These are phyloP conservation scores for Stichopus horrens DNA, from an alignment of 53 echinoderm and acorn worm genomes.

Conservation along the genomic window DNA sequence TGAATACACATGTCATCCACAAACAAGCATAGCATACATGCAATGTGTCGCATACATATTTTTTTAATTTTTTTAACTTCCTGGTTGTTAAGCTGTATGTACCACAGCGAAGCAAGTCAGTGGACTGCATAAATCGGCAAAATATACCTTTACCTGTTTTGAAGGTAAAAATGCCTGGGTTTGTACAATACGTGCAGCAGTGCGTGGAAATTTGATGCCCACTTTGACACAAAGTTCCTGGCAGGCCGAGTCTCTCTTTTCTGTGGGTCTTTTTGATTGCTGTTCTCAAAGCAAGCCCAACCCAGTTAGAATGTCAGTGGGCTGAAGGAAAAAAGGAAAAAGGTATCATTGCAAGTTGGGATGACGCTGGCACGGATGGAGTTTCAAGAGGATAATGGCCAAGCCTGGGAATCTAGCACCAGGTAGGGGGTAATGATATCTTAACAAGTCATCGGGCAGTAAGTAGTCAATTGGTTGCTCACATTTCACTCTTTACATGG, in stretches of 20 bases:
- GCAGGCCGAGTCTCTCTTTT: background rate
- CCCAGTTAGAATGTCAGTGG: conserved; percentile 44
- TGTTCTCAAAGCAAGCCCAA: conserved; percentile 33
- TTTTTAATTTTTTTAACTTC: background rate
- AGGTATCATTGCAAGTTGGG: conserved; percentile 28
- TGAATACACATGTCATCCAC: background rate
- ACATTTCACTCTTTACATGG: conserved; percentile 17
- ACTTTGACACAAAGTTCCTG: conserved; percentile 42
- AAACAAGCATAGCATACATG: background rate
- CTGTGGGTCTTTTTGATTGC: background rate
- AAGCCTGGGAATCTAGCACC: conserved; percentile 31
- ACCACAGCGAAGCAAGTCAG: too few species aligned
- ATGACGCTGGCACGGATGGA: conserved; percentile 4
- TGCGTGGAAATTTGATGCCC: conserved; percentile 18
- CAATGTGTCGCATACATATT: too few species aligned
- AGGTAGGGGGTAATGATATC: conserved; percentile 31
- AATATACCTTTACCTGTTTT: too few species aligned
- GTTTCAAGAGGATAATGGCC: conserved; percentile 19
- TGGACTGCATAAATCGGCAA: too few species aligned
- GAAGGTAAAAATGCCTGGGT: too few species aligned
- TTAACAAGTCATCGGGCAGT: background rate
- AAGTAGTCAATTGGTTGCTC: conserved; percentile 11
- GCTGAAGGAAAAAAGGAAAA: background rate
- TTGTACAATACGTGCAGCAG: too few species aligned
- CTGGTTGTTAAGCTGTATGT: background rate